Conservation (phyloP, 1,140 invertebrate species). For the Glossosoma conforme region DNA sequence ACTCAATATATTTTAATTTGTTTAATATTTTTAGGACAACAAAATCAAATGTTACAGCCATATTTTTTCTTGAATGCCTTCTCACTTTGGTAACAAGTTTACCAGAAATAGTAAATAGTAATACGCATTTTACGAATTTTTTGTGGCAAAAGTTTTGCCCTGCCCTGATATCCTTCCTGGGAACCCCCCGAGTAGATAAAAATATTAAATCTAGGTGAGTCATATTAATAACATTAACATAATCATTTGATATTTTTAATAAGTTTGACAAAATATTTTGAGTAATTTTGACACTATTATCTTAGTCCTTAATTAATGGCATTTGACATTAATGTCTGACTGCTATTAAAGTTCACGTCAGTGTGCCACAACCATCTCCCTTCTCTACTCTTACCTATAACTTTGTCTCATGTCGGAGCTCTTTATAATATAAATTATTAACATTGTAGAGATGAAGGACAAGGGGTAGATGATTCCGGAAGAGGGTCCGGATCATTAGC, state of each 20-base stretch:
- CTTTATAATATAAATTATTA: too few species aligned
- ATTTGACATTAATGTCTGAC: too few species aligned
- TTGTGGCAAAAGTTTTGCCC: slow-evolving; percentile 91
- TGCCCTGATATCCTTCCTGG: slow-evolving; percentile 78
- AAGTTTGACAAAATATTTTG: slow-evolving; percentile 5
- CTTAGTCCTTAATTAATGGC: slow-evolving; percentile 1
- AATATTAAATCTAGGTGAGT: slow-evolving; percentile 57
- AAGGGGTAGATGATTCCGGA: slow-evolving; percentile 55
- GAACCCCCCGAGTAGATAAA: slow-evolving; percentile 63
- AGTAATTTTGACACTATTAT: neutral
- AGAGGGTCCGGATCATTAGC: slow-evolving; percentile 67
- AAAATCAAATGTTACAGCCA: slow-evolving; percentile 60
- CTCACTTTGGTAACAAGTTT: slow-evolving; percentile 78
- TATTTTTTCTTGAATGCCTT: slow-evolving; percentile 81
- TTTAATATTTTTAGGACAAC: slow-evolving; percentile 41
- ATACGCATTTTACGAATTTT: slow-evolving; percentile 78
- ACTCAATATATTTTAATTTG: neutral
- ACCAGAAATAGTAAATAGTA: slow-evolving; percentile 73
- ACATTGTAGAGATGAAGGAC: slow-evolving; percentile 50
- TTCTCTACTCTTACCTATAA: too few species aligned
- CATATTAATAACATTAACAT: too few species aligned
- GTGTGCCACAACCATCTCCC: too few species aligned
- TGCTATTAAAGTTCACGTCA: too few species aligned
- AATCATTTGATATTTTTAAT: too few species aligned
- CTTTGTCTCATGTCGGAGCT: too few species aligned